These are phyloP conservation scores for Saguinus midas DNA, from an alignment of 2,113 vertebrate species.

Conservation along the genomic window DNA sequence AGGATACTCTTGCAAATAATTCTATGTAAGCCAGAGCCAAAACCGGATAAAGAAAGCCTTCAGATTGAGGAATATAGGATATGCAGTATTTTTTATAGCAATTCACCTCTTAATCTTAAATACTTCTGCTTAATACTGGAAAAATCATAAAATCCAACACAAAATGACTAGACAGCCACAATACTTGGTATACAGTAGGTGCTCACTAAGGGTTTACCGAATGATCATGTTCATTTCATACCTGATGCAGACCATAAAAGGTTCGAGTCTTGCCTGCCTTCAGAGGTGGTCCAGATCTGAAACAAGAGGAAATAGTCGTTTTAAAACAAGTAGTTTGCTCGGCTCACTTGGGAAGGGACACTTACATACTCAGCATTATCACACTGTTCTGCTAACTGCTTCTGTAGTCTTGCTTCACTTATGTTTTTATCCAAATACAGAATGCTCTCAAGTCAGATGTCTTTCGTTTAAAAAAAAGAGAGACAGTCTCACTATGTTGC, in stretches of 20 bases:
- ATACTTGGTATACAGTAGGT: neutral
- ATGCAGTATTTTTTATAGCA: neutral
- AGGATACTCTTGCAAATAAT: neutral
- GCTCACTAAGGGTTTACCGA: neutral
- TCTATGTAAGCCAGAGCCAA: neutral
- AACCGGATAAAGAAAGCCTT: neutral
- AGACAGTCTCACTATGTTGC: no score
- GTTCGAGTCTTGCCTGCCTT: conserved; percentile 94
- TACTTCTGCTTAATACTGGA: neutral
- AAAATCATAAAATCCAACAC: neutral
- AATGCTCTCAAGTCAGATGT: neutral
- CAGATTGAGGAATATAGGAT: neutral
- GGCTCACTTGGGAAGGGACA: neutral
- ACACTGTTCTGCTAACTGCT: neutral
- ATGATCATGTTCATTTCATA: conserved; percentile 71
- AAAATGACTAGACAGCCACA: neutral
- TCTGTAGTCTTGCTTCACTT: neutral
- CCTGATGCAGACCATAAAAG: conserved; percentile 95
- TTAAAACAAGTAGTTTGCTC: neutral
- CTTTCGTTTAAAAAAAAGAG: neutral
- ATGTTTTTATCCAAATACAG: neutral
- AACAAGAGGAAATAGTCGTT: conserved; percentile 47
- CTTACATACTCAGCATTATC: neutral
- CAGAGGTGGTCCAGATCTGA: conserved; percentile 92
- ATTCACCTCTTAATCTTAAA: neutral